These are phyloP conservation scores for Troilus luridus DNA, from an alignment of 2,888 invertebrate genomes.

Conservation along the genomic window DNA sequence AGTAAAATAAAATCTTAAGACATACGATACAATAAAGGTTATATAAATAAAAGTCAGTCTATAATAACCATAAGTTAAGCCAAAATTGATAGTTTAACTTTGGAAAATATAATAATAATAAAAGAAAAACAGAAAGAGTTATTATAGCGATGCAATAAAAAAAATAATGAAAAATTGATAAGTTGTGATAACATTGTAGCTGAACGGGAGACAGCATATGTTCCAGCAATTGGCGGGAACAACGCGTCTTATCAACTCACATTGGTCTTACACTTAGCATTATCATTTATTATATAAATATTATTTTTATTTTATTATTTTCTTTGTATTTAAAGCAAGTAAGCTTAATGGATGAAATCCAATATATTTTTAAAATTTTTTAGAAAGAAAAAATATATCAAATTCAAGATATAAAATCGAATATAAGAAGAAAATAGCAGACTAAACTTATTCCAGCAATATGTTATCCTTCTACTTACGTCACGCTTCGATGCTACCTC, in stretches of 20 bases:
- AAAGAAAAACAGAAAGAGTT: not conserved
- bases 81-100: not conserved
- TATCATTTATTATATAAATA: not conserved
- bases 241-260: not conserved
- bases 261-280: not conserved
- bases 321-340: not conserved
- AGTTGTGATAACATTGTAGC: not conserved
- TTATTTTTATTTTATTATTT: not conserved
- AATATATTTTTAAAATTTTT: not conserved
- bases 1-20: too few species aligned
- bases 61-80: not conserved
- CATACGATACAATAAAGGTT: not conserved
- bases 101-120: not conserved
- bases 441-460: not conserved
- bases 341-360: too few species aligned
- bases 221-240: not conserved
- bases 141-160: too few species aligned
- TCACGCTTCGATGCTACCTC: not conserved
- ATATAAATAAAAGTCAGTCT: not conserved
- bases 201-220: not conserved
- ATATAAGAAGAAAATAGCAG: not conserved
- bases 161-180: not conserved
- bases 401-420: not conserved
- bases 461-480: not conserved
- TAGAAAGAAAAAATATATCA: not conserved